phyloP scores from a whole-genome alignment of 2,888 invertebrate species.

The Oegoconia quadripuncta region DNA sequence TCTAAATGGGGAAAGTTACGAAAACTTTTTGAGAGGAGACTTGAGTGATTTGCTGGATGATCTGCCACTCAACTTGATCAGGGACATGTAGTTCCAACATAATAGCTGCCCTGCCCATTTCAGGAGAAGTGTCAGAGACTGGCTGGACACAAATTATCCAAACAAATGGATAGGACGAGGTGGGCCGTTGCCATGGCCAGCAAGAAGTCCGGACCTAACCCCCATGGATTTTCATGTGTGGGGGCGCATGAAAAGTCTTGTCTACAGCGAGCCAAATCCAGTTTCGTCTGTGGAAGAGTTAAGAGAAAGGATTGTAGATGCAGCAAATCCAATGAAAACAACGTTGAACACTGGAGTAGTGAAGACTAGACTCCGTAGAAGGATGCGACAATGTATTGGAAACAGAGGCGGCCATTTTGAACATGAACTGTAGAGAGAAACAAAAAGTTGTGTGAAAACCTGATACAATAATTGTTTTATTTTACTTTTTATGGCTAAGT shows the following conservation, averaged over 20 bases:
- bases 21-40: background rate
- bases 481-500: background rate
- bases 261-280: slow-evolving; percentile 17
- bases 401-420: slow-evolving; percentile 16
- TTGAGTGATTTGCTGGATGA: slow-evolving; percentile 15
- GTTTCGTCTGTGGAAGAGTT: slow-evolving; percentile 16
- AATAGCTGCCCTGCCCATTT: slow-evolving; percentile 18
- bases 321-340: slow-evolving; percentile 15
- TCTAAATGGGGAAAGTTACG: background rate
- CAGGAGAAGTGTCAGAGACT: slow-evolving; percentile 21
- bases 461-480: slow-evolving; percentile 4
- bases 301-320: slow-evolving; percentile 16
- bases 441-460: too few relatives aligned
- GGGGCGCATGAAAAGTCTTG: slow-evolving; percentile 22
- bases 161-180: slow-evolving; percentile 18
- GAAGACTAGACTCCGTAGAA: slow-evolving; percentile 11
- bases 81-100: slow-evolving; percentile 21
- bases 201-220: too few relatives aligned
- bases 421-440: slow-evolving; percentile 6
- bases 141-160: slow-evolving; percentile 18
- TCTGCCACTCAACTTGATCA: slow-evolving; percentile 14
- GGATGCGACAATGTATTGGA: slow-evolving; percentile 12
- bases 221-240: slow-evolving; percentile 26
- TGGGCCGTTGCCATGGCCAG: slow-evolving; percentile 14
- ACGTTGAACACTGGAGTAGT: slow-evolving; percentile 12